phyloP scores from a whole-genome alignment of 1,140 invertebrate genomes.

The Drosophila burlai region DNA sequence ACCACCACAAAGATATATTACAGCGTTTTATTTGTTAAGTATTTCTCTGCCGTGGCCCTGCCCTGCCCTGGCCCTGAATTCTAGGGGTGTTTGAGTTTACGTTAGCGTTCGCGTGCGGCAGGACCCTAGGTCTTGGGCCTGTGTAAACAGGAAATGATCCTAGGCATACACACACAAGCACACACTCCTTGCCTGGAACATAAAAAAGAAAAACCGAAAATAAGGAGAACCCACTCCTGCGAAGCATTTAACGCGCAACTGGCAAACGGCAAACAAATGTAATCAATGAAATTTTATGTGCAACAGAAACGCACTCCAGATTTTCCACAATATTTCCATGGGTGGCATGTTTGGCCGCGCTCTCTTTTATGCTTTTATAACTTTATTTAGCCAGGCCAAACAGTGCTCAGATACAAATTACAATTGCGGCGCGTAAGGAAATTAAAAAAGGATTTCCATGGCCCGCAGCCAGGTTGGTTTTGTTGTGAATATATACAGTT shows the following conservation, averaged over 20 bases:
- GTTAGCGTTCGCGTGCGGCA: constrained; percentile 30
- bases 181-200: constrained; percentile 8
- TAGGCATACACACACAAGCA: constrained; percentile 49
- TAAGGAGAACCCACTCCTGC: constrained; percentile 7
- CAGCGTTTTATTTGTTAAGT: constrained; percentile 61
- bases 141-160: constrained; percentile 80
- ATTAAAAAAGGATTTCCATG: constrained; percentile 76
- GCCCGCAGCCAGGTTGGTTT: constrained; percentile 11
- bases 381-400: constrained; percentile 76
- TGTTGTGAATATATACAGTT: not conserved
- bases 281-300: constrained; percentile 84
- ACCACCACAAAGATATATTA: constrained; percentile 59
- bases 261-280: constrained; percentile 77
- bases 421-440: constrained; percentile 70
- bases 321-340: constrained; percentile 22
- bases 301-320: constrained; percentile 73
- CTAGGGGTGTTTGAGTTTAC: constrained; percentile 32
- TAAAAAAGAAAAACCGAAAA: constrained; percentile 14
- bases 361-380: constrained; percentile 75
- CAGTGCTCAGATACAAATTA: constrained; percentile 71
- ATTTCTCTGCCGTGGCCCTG: constrained; percentile 48
- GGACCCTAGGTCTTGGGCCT: constrained; percentile 58
- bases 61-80: constrained; percentile 61
- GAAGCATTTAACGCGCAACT: constrained; percentile 64
- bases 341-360: constrained; percentile 60